These are phyloP conservation scores for Elephantulus edwardii DNA, from an alignment of 2,113 vertebrate genomes.

Conservation along the genomic window DNA sequence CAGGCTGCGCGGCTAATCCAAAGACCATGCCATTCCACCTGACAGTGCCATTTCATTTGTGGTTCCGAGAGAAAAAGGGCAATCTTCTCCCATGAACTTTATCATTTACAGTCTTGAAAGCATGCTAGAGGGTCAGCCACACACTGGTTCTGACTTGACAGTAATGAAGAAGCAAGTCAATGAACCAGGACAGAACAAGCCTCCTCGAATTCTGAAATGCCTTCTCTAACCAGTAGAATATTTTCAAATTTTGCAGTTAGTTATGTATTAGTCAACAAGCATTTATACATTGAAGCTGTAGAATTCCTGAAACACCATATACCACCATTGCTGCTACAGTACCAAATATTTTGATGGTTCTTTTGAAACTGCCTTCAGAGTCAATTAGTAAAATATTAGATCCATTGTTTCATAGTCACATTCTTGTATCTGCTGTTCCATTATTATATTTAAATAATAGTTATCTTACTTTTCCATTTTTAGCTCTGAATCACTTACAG, in stretches of 20 bases:
- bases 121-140: too few relatives aligned
- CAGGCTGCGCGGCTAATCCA: too few relatives aligned
- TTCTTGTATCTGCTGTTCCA: conserved; percentile 2
- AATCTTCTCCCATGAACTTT: too few relatives aligned
- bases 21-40: too few relatives aligned
- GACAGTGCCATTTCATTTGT: too few relatives aligned
- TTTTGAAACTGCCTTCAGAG: neutral
- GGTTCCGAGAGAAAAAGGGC: too few relatives aligned
- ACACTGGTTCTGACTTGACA: too few relatives aligned
- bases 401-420: neutral
- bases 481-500: conserved; percentile 29
- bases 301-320: neutral
- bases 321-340: neutral
- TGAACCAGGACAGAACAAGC: too few relatives aligned
- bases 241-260: conserved; percentile 52
- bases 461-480: conserved; percentile 27
- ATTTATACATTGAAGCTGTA: neutral
- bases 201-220: conserved; percentile 51
- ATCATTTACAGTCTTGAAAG: too few relatives aligned
- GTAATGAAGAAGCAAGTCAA: too few relatives aligned
- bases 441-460: conserved; percentile 27
- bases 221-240: conserved; percentile 48
- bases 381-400: conserved; percentile 33
- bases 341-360: neutral
- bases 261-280: conserved; percentile 43